Evolutionary conservation across 2,797 vertebrate genomes (phyloP), one percentile per base, ranked within the genome.

Genomic region (Pipistrellus pipistrellus): DNA sequence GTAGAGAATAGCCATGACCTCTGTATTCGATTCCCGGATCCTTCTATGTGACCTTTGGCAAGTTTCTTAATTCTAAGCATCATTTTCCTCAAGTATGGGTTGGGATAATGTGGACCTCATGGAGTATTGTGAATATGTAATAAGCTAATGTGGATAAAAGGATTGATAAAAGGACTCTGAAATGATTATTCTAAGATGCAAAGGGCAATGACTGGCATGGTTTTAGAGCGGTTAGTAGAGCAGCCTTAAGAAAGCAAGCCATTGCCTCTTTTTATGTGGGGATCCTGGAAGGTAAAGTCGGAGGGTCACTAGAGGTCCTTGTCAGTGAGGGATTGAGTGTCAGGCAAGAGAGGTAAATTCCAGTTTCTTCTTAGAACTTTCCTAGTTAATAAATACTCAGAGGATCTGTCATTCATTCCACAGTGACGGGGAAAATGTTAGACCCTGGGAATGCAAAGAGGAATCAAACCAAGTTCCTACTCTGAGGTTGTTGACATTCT

Each of bases 21-120:
- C 21, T 82, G 71, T 46, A 66, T 87, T 91, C 30, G 93, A 0
- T 48, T 85, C 48, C 30, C 86, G 51, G 9, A 38, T 71, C 30
- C 12, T 77, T 3, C 4, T 93, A 17, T 17, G 17, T 85, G 72
- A 44, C 13, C 64, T 81, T 87, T 82, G 89, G n/a, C 75, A 90
- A 78, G 44, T 84, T 93, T 88, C 62, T 64, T 82, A 85, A 88
- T 88, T 88, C 83, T 53, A 30, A 30, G 44, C 78, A 76, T 81
- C 13, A 44, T 91, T 93, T 95, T 91, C 15, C 38, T 94, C 64
- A 82, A 62, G 27, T 93, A 27, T 62, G 64, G 46, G 12, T 84
- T 83, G 78, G 12, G 53, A 35, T 78, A 32, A 77, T 57, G 73
- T 0, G 48, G 72, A 91, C 17, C 21, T 75, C 27, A 9, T 11